These are phyloP conservation scores for Dreissena polymorpha DNA, from an alignment of 1,140 invertebrate species.

Conservation along the genomic window DNA sequence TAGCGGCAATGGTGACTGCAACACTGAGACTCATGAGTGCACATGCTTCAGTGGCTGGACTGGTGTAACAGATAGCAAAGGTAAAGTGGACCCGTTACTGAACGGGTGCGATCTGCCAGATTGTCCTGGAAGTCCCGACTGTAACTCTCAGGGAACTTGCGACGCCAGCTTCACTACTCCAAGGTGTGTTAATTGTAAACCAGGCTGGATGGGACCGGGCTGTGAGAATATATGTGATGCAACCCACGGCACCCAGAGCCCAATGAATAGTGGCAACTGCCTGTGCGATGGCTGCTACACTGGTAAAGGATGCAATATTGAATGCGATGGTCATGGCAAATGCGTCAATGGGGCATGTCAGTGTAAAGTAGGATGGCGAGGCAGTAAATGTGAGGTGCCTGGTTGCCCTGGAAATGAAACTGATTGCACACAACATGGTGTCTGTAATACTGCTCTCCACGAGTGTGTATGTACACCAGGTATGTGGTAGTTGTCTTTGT, in stretches of 20 bases:
- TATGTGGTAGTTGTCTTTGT: slow-evolving; percentile 17
- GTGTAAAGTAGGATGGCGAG: slow-evolving; percentile 61
- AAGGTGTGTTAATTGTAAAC: slow-evolving; percentile 53
- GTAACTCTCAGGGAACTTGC: slow-evolving; percentile 61
- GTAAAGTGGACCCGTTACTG: slow-evolving; percentile 31
- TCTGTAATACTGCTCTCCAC: slow-evolving; percentile 62
- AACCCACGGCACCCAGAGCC: slow-evolving; percentile 54
- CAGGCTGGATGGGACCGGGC: slow-evolving; percentile 63
- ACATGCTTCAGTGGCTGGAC: slow-evolving; percentile 70
- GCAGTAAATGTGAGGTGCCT: slow-evolving; percentile 64
- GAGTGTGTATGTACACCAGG: slow-evolving; percentile 64
- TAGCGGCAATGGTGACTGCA: slow-evolving; percentile 69
- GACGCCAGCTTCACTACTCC: slow-evolving; percentile 57
- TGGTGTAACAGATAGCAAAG: slow-evolving; percentile 54
- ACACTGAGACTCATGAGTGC: slow-evolving; percentile 65
- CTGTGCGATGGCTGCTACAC: slow-evolving; percentile 59
- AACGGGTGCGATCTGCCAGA: slow-evolving; percentile 60
- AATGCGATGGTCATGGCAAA: slow-evolving; percentile 60
- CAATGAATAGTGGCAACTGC: slow-evolving; percentile 56
- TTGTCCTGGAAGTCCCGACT: slow-evolving; percentile 65
- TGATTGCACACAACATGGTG: slow-evolving; percentile 63
- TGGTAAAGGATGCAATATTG: slow-evolving; percentile 58
- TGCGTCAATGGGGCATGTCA: slow-evolving; percentile 51
- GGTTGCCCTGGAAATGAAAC: slow-evolving; percentile 60
- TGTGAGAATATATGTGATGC: slow-evolving; percentile 61